Evolutionary conservation across 2,888 invertebrate species (phyloP).

Genomic region (Synergus laeviventris): DNA sequence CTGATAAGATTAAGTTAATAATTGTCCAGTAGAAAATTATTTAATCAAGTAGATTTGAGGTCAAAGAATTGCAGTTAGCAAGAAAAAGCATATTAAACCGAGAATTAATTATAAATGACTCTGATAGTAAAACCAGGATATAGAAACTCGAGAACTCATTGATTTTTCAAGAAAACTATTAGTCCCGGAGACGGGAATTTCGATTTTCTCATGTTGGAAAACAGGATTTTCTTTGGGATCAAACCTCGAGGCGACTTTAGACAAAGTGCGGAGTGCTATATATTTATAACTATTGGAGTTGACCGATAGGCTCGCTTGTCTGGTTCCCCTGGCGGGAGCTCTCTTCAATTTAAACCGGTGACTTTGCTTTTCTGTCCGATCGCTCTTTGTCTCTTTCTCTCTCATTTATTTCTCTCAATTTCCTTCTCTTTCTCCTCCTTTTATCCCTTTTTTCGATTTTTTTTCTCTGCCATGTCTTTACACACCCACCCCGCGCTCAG

Average conservation of each 20-base stretch:
- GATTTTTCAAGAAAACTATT: not conserved
- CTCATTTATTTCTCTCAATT: conserved; percentile 21
- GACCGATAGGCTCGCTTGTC: conserved; percentile 43
- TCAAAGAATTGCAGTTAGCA: not conserved
- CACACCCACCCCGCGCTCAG: conserved; percentile 44
- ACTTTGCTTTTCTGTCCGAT: conserved; percentile 58
- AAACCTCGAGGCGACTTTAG: conserved; percentile 23
- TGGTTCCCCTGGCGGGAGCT: conserved; percentile 64
- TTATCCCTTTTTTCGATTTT: conserved; percentile 45
- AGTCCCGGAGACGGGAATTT: not conserved
- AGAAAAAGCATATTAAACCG: not conserved
- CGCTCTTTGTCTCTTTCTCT: conserved; percentile 41
- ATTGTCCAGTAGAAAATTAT: not conserved
- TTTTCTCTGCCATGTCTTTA: conserved; percentile 44
- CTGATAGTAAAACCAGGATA: not conserved
- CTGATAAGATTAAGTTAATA: not conserved
- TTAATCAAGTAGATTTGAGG: not conserved
- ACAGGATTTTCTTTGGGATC: conserved; percentile 40
- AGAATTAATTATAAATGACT: not conserved
- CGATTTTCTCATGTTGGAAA: conserved; percentile 43
- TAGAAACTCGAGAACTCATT: not conserved
- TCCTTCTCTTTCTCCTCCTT: conserved; percentile 44
- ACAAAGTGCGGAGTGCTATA: conserved; percentile 11
- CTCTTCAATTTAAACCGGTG: conserved; percentile 74
- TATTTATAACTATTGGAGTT: conserved; percentile 40